Conservation (phyloP, 2,888 invertebrate species). For the Drosophila pegasa region DNA sequence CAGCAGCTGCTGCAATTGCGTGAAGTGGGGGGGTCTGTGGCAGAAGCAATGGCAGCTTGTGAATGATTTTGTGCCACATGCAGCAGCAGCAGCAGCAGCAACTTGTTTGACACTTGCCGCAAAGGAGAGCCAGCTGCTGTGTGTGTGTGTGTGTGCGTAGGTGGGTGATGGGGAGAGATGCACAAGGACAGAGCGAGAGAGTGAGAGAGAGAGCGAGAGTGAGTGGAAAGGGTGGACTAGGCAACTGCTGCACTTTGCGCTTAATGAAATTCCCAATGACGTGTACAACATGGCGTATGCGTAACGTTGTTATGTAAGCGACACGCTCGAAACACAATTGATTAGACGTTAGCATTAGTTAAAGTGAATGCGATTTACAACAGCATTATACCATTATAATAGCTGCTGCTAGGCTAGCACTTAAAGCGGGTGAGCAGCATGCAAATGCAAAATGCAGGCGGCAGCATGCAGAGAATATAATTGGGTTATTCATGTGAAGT, state of each 20-base stretch:
- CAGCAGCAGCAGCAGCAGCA: slow-evolving; percentile 29
- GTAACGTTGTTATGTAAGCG: slow-evolving; percentile 34
- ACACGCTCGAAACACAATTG: slow-evolving; percentile 32
- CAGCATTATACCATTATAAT: background rate
- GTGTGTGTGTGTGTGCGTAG: background rate
- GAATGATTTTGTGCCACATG: slow-evolving; percentile 60
- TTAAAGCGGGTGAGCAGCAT: background rate
- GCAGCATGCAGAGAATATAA: background rate
- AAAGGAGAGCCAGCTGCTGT: slow-evolving; percentile 30
- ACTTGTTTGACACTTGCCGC: slow-evolving; percentile 69
- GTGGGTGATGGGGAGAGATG: background rate
- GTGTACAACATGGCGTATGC: slow-evolving; percentile 65
- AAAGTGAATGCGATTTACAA: slow-evolving; percentile 6
- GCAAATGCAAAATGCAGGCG: background rate
- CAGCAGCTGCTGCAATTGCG: slow-evolving; percentile 12
- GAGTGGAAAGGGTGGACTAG: slow-evolving; percentile 6
- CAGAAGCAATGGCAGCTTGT: slow-evolving; percentile 18
- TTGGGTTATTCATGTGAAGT: background rate
- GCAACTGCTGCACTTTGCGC: slow-evolving; percentile 62
- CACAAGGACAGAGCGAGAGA: background rate
- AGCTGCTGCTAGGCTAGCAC: background rate
- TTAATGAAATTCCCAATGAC: slow-evolving; percentile 68
- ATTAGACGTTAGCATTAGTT: slow-evolving; percentile 8
- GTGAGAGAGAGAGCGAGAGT: background rate
- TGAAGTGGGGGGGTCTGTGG: slow-evolving; percentile 1